Evolutionary conservation across 2,888 invertebrate genomes (phyloP), one percentile per base, ranked within the genome.

Genomic region (Acleris cristana): DNA sequence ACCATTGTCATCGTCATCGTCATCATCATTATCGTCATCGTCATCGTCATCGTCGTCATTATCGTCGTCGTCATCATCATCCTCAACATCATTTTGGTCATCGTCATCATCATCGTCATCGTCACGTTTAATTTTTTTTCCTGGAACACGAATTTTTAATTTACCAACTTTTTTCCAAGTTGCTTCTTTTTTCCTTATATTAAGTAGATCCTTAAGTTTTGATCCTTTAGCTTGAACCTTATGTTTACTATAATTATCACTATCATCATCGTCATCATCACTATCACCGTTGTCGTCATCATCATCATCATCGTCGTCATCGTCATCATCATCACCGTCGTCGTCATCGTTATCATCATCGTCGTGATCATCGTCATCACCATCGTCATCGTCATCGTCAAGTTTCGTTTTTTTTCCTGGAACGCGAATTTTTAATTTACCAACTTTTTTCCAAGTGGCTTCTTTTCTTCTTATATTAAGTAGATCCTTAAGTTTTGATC

Each of bases 21-120:
- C 87, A 0, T 93, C 86, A 1, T 94, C 88, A 5, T 93, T 89
- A 6, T 93, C 87, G 14, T 93, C 89, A 26, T 93, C 86, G 14
- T 91, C 89, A 2, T 92, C 80, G 3, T 85, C 79, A 12, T 87
- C 80, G 2, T 88, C 77, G 74, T 91, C 86, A 26, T 91, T 85
- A 26, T 88, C 85, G 40, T 87, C 83, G 3, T 92, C 84, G 30
- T 93, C 86, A 21, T 91, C 87, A 45, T 88, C 76, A 65, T 79
- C 74, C 64, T 82, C 76, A 30, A 81, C 76, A 57, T 78, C 73
- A 58, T 79, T 70, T 54, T 77, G 69, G 34, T 77, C 76, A 40
- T 79, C 74, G 67, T 85, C 81, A 55, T 80, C 88, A 85, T 67
- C 85, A 10, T 90, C 83, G 52, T 93, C 87, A 16, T 93, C 88